Percentiles rank a stretch among this genome's conserved stretches.
Evolutionary conservation across 2,113 vertebrate species (phyloP).

Genomic region (Nyctereutes procyonoides): DNA sequence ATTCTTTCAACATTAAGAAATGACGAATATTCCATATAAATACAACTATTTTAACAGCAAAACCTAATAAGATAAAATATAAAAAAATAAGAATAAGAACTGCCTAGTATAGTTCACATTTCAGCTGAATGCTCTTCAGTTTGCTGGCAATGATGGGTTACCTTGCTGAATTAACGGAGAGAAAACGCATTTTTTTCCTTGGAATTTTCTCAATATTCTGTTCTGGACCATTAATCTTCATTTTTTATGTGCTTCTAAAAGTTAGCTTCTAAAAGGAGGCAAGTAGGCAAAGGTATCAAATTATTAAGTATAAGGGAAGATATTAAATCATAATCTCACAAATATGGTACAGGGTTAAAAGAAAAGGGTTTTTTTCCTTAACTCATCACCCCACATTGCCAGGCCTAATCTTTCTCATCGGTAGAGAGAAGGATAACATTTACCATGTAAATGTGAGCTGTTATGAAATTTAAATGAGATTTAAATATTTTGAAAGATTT

Average conservation of each 20-base stretch:
- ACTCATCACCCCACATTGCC: neutral
- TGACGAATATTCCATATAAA: neutral
- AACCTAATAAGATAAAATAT: neutral
- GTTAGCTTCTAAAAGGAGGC: neutral
- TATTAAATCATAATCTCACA: neutral
- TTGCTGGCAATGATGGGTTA: neutral
- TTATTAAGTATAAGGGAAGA: neutral
- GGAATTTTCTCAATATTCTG: neutral
- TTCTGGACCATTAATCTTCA: neutral
- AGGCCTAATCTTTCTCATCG: accelerated
- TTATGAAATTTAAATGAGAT: neutral
- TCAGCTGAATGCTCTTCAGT: neutral
- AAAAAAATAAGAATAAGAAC: neutral
- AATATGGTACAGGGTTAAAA: neutral
- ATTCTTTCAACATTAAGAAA: neutral
- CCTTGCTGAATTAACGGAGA: neutral
- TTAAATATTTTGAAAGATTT: neutral
- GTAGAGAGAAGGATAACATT: neutral
- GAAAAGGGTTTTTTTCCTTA: neutral
- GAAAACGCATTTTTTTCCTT: neutral
- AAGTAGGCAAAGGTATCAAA: neutral
- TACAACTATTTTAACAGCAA: neutral
- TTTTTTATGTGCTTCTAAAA: neutral
- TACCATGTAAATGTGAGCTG: neutral
- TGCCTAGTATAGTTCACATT: neutral